Base-by-base conservation (phyloP, 2,797 vertebrate species). In the Cyprinodon diabolis region DNA sequence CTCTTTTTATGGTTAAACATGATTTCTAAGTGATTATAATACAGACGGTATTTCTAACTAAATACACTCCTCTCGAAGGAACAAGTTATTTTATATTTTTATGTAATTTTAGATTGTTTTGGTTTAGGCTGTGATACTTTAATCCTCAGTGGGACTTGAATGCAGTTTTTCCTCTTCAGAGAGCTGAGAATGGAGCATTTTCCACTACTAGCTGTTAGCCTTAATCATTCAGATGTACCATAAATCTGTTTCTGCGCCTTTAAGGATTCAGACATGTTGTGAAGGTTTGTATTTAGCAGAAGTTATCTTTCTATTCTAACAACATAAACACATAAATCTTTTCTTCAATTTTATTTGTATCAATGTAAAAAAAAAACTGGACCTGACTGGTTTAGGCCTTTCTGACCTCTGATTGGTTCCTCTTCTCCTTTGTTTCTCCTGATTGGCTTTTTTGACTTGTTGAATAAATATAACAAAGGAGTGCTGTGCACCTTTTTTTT, bases 331-430 rank as follows among this genome's bases (percentile, higher is more conserved):
- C 37, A 63, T 40, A 40, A 40, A 62, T 40, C 4, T 1, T 21
- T 62, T 62, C 3, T 60, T 62, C 15, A 37, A 15, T 12, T 43
- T 43, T 63, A 12, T 37, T 63, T 13, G 21, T 62, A 62, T 21
- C 21, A 5, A 11, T 62, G 11, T 21, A 62, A 65, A 74, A 35
- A 12, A 56, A 21, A 70, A 62, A 75, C 68, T 82, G 75, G 84
- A 80, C 86, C 85, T 88, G 86, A 88, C 91, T 84, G 85, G 85
- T 89, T 92, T 90, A 78, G 90, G 88, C 58, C 82, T 83, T 86
- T 70, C 69, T 67, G 63, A 79, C 67, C 19, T 73, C 69, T 81
- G 70, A 86, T 87, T 81, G 63, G 83, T 82, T 82, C 40, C 69
- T 89, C 84, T 78, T 66, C 84, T 72, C 66, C 84, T 76, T 81